Evolutionary conservation across 1,140 invertebrate genomes (phyloP).

Genomic region (Cataglyphis hispanica): DNA sequence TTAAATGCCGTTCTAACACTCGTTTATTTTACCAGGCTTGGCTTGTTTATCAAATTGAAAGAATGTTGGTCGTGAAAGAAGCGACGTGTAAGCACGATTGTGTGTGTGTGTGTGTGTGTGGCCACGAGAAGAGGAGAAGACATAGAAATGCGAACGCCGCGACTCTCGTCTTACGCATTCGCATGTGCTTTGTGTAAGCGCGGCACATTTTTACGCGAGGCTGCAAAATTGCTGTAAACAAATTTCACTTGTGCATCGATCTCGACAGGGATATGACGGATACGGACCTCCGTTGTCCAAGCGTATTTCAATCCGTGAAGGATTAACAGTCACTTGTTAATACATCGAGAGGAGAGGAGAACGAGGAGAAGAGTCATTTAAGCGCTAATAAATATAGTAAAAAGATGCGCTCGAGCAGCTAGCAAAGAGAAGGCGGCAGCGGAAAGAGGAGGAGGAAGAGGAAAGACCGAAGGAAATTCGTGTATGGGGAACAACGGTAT

Average conservation of each 20-base stretch:
- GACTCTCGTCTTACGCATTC: constrained; percentile 40
- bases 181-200: constrained; percentile 14
- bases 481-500: constrained; percentile 77
- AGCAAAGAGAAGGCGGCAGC: constrained; percentile 9
- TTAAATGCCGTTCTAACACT: background rate
- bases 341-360: background rate
- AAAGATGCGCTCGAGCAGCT: constrained; percentile 19
- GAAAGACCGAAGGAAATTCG: constrained; percentile 73
- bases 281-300: constrained; percentile 10
- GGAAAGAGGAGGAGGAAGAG: background rate
- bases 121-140: background rate
- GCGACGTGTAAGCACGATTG: no score
- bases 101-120: no score
- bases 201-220: constrained; percentile 40
- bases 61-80: background rate
- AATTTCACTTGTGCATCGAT: constrained; percentile 47
- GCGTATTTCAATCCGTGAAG: background rate
- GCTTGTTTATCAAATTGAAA: background rate
- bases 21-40: no score
- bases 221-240: constrained; percentile 31
- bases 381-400: background rate
- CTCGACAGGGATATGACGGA: background rate
- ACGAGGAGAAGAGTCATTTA: background rate
- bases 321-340: constrained; percentile 25
- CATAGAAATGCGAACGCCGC: background rate